A percentile compares a stretch with the other conserved stretches of the same genome.
Conservation (phyloP, 2,797 vertebrate genomes). For the Squalus acanthias region DNA sequence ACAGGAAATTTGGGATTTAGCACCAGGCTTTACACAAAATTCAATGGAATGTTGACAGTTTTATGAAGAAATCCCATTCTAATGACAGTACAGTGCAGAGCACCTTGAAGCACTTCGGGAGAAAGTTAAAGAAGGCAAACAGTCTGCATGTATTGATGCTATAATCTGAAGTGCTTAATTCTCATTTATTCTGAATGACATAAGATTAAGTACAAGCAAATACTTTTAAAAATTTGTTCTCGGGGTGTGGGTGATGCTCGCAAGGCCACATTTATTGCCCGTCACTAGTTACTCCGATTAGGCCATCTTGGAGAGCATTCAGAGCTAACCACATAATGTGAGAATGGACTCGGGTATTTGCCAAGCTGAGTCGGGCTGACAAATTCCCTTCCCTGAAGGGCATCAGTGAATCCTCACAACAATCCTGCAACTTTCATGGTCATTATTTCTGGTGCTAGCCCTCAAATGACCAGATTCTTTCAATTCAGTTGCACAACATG, state of each 20-base stretch:
- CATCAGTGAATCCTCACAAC: not conserved
- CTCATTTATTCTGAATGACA: not conserved
- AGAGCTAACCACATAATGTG: not conserved
- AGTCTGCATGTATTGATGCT: not conserved
- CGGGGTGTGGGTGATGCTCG: not conserved
- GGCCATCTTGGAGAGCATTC: not conserved
- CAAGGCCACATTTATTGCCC: not conserved
- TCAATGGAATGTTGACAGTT: not conserved
- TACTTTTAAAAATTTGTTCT: not conserved
- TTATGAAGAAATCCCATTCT: conserved; percentile 20
- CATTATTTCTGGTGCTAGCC: not conserved
- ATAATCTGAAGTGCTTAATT: not conserved
- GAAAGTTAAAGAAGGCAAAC: not conserved
- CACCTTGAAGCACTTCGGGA: not conserved
- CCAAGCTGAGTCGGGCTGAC: not conserved
- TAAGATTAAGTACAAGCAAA: not conserved
- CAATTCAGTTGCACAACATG: not conserved
- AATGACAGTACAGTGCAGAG: not conserved
- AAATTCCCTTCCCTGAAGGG: not conserved
- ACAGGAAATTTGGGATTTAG: conserved; percentile 14
- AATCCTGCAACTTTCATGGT: not conserved
- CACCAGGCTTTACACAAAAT: not conserved
- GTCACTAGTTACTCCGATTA: not conserved
- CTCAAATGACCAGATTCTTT: not conserved
- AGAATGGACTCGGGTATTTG: not conserved